phyloP scores from a whole-genome alignment of 2,888 invertebrate genomes.

The Branchipolynoe longqiensis region DNA sequence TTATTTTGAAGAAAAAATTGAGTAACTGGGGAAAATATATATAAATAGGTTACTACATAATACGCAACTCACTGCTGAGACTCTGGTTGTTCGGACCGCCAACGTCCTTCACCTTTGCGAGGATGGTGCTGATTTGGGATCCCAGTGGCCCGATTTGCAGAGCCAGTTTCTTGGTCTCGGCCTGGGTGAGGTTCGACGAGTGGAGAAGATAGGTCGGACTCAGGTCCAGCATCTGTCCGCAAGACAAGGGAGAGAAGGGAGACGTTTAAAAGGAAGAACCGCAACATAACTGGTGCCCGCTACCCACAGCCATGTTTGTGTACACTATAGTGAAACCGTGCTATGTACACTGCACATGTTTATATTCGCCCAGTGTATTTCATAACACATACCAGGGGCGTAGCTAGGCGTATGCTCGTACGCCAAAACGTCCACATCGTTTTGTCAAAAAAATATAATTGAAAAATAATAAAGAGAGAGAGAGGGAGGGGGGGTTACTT shows the following conservation, averaged over 20 bases:
- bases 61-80: conserved; percentile 2
- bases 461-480: too few species aligned
- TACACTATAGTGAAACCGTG: not conserved
- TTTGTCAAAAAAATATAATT: too few species aligned
- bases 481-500: too few species aligned
- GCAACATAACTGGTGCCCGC: too few species aligned
- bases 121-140: not conserved
- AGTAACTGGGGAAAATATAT: too few species aligned
- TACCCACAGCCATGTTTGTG: not conserved
- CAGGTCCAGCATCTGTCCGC: not conserved
- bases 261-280: not conserved
- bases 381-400: too few species aligned
- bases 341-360: not conserved
- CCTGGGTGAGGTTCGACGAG: conserved; percentile 23
- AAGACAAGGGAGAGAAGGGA: not conserved
- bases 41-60: too few species aligned
- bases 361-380: not conserved
- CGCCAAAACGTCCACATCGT: too few species aligned
- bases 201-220: not conserved
- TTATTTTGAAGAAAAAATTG: too few species aligned
- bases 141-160: not conserved
- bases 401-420: too few species aligned
- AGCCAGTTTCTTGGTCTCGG: not conserved
- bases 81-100: not conserved
- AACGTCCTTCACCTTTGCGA: not conserved